Evolutionary conservation across 1,140 invertebrate genomes (phyloP).

Genomic region (Pogonognathellus flavescens): DNA sequence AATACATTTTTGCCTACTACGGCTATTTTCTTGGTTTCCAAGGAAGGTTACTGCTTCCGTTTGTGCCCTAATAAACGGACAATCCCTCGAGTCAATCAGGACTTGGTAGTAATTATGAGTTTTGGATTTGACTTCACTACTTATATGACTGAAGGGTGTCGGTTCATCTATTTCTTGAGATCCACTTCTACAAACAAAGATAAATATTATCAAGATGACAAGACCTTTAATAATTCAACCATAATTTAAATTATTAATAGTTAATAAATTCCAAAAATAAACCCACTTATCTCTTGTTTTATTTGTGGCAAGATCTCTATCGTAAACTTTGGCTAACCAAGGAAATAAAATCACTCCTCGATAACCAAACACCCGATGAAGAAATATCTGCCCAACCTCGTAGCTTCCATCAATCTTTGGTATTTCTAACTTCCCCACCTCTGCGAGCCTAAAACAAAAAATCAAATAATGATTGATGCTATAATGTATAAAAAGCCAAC

Average conservation of each 20-base stretch:
- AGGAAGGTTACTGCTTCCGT: slow-evolving; percentile 98
- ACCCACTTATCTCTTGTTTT: slow-evolving; percentile 71
- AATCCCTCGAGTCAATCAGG: slow-evolving; percentile 95
- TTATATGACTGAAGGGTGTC: slow-evolving; percentile 74
- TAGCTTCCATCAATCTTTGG: slow-evolving; percentile 76
- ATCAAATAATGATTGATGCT: not conserved
- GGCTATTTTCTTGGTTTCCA: slow-evolving; percentile 93
- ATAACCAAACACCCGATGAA: slow-evolving; percentile 96
- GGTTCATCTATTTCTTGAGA: slow-evolving; percentile 68
- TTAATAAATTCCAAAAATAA: not conserved
- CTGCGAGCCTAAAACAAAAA: slow-evolving; percentile 75
- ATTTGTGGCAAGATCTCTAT: slow-evolving; percentile 83
- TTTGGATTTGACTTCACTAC: slow-evolving; percentile 89
- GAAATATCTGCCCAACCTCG: slow-evolving; percentile 92
- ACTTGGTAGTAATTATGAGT: slow-evolving; percentile 98
- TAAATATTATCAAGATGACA: not conserved
- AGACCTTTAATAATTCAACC: too few species aligned
- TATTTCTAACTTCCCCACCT: slow-evolving; percentile 84
- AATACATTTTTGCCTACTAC: slow-evolving; percentile 72
- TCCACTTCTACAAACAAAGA: slow-evolving; percentile 53
- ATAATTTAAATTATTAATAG: not conserved
- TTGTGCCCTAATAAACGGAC: slow-evolving; percentile 95
- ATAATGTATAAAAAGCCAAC: not conserved
- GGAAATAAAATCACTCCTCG: slow-evolving; percentile 95
- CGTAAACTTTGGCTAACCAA: slow-evolving; percentile 94